A percentile compares a stretch with the other conserved stretches of the same genome.
These are phyloP conservation scores for Rallus crepitans DNA, from an alignment of 2,797 vertebrate species.

Conservation along the genomic window DNA sequence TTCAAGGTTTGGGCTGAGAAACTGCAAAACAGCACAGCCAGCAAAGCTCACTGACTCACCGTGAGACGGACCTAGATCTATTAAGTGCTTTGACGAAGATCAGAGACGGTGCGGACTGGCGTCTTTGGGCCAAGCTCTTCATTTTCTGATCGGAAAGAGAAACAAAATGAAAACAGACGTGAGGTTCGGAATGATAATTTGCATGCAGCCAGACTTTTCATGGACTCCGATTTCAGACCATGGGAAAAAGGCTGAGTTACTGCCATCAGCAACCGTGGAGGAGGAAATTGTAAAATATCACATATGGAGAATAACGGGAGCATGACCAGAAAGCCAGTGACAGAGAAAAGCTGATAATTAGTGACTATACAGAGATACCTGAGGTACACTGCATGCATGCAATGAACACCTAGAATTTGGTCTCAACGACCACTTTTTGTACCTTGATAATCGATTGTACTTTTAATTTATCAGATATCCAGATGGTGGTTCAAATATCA, in stretches of 20 bases:
- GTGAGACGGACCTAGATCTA: slow-evolving; percentile 87
- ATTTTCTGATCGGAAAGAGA: slow-evolving; percentile 85
- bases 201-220: neutral
- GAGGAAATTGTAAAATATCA: neutral
- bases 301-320: neutral
- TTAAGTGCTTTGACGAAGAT: slow-evolving; percentile 95
- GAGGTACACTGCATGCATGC: neutral
- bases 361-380: neutral
- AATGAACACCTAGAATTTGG: neutral
- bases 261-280: neutral
- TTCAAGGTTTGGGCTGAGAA: neutral
- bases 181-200: neutral
- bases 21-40: neutral
- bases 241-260: neutral
- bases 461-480: neutral
- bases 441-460: neutral
- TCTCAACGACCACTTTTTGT: neutral
- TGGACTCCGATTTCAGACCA: neutral
- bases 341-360: neutral
- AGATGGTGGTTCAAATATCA: neutral
- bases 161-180: slow-evolving; percentile 52
- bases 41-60: slow-evolving; percentile 76
- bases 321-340: neutral
- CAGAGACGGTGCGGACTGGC: slow-evolving; percentile 93
- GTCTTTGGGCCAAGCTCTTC: slow-evolving; percentile 93